Conservation (phyloP, 2,888 invertebrate genomes). For the Eupelmus urozonus region DNA sequence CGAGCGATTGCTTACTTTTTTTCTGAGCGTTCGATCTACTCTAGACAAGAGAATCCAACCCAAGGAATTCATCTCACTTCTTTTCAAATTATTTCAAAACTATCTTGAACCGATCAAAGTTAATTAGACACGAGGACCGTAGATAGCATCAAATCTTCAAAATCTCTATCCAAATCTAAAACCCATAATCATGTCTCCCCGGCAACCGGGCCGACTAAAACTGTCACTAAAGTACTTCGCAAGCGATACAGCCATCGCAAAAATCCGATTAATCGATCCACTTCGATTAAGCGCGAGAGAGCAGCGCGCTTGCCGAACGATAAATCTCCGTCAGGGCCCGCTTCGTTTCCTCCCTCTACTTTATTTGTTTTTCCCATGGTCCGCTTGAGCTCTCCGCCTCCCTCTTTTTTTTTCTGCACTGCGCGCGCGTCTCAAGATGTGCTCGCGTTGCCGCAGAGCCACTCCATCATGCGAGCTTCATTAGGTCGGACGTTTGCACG, state of each 20-base stretch:
- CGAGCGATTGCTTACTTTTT: no score
- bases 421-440: conserved; percentile 41
- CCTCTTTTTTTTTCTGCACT: conserved; percentile 36
- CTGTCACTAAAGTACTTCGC: not conserved
- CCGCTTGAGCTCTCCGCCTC: not conserved
- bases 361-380: not conserved
- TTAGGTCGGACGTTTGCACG: conserved; percentile 66
- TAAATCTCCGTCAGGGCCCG: conserved; percentile 31
- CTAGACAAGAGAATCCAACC: no score
- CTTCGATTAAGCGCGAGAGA: conserved; percentile 12
- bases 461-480: conserved; percentile 71
- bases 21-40: no score
- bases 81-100: no score
- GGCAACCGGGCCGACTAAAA: not conserved
- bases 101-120: no score
- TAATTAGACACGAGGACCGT: no score
- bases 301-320: not conserved
- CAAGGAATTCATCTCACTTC: no score
- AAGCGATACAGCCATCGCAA: not conserved
- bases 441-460: conserved; percentile 53
- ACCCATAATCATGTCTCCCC: no score
- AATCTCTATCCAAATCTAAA: no score
- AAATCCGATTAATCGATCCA: conserved; percentile 19
- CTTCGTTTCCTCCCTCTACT: conserved; percentile 1
- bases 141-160: no score